phyloP scores from a whole-genome alignment of 2,797 vertebrate genomes.

The Buphagus erythrorhynchus region DNA sequence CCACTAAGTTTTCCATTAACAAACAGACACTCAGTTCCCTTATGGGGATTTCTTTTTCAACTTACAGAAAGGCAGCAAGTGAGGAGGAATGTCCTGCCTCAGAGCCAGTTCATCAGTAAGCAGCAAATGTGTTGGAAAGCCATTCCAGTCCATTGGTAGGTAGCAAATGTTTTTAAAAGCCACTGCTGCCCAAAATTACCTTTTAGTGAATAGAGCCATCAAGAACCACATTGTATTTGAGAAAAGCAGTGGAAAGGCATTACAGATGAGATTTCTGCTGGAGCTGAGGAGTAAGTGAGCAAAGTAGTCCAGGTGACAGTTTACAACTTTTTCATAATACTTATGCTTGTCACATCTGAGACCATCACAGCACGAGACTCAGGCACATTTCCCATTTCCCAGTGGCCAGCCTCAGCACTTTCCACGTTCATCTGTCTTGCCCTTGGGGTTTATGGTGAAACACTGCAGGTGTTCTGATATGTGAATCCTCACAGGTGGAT shows the following conservation, averaged over 20 bases:
- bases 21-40: not conserved
- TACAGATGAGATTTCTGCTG: not conserved
- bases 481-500: not conserved
- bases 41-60: not conserved
- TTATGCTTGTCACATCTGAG: not conserved
- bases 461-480: not conserved
- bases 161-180: not conserved
- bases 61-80: not conserved
- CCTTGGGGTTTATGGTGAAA: not conserved
- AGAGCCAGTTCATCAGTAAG: not conserved
- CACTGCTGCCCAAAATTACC: not conserved
- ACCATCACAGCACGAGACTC: rapidly evolving
- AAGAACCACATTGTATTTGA: not conserved
- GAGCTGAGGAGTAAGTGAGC: not conserved
- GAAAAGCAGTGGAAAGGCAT: not conserved
- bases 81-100: not conserved
- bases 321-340: not conserved
- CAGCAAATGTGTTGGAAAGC: not conserved
- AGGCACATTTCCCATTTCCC: not conserved
- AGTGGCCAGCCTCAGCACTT: not conserved
- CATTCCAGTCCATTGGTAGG: not conserved
- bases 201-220: not conserved
- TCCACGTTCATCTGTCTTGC: not conserved
- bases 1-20: not conserved
- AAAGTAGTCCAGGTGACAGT: not conserved